Evolutionary conservation across 1,140 invertebrate genomes (phyloP).

Genomic region (Trissolcus basalis): DNA sequence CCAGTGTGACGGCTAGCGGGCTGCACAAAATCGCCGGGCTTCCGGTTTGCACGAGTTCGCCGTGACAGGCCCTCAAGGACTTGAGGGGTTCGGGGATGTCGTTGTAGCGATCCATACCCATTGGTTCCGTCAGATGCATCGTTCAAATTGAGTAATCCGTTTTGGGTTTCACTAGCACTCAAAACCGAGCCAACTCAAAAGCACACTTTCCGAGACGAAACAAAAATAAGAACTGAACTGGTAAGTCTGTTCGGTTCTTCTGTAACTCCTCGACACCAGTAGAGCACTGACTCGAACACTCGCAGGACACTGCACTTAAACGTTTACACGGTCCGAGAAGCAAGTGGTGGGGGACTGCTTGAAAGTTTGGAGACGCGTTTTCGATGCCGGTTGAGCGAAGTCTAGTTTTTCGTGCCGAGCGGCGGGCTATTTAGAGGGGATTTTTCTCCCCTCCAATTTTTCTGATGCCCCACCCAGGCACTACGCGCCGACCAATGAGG

Average conservation of each 20-base stretch:
- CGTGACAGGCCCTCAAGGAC: constrained; percentile 87
- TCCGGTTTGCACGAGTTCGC: constrained; percentile 92
- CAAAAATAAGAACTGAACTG: too few relatives aligned
- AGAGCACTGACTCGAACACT: constrained; percentile 4
- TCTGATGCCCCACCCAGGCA: constrained; percentile 73
- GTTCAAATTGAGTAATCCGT: constrained; percentile 12
- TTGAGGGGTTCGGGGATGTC: constrained; percentile 81
- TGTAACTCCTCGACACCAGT: constrained; percentile 5
- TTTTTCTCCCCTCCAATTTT: constrained; percentile 75
- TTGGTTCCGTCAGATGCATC: constrained; percentile 78
- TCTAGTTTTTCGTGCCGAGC: constrained; percentile 74
- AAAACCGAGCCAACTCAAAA: background rate
- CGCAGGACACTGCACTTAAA: constrained; percentile 21
- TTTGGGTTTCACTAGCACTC: background rate
- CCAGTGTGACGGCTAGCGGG: constrained; percentile 65
- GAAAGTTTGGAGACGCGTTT: constrained; percentile 65
- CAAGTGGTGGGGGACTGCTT: background rate
- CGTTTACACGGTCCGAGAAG: background rate
- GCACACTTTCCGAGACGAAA: background rate
- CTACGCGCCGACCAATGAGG: constrained; percentile 74
- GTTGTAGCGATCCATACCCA: constrained; percentile 83
- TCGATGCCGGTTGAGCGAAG: constrained; percentile 73
- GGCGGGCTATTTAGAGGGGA: constrained; percentile 75
- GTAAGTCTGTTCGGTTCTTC: too few relatives aligned
- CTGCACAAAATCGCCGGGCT: constrained; percentile 95